phyloP scores from a whole-genome alignment of 2,113 vertebrate species.

The Paradoxurus hermaphroditus region DNA sequence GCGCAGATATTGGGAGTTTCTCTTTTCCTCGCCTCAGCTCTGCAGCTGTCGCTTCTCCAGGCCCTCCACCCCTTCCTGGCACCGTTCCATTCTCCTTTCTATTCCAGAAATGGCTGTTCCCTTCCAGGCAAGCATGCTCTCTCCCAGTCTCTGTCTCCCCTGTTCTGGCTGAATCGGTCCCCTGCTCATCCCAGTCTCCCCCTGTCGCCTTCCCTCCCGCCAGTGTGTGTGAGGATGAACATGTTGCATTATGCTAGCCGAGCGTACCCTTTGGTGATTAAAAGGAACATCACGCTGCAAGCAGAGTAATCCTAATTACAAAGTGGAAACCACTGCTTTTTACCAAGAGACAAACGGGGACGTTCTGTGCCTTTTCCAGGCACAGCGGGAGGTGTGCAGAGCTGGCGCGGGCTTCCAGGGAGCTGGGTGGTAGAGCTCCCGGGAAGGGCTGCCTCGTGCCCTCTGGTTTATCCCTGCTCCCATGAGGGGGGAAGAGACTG shows the following conservation, averaged over 20 bases:
- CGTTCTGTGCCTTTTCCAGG: not conserved
- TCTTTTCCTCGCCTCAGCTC: too few relatives aligned
- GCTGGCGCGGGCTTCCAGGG: not conserved
- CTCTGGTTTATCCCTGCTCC: not conserved
- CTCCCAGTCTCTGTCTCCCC: not conserved
- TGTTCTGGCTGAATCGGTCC: not conserved
- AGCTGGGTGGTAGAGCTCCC: not conserved
- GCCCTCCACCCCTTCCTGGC: too few relatives aligned
- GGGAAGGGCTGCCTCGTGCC: not conserved
- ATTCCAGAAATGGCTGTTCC: not conserved
- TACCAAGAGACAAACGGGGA: not conserved
- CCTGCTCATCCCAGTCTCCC: not conserved
- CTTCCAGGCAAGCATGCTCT: not conserved
- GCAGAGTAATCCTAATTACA: conserved; percentile 9
- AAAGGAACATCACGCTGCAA: not conserved
- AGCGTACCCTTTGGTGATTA: conserved; percentile 29
- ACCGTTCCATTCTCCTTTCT: not conserved
- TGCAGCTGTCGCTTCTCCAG: not conserved
- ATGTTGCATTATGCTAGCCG: not conserved
- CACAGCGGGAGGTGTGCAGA: not conserved
- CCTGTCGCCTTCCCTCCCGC: not conserved
- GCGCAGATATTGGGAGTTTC: not conserved
- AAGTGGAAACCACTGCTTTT: conserved; percentile 9
- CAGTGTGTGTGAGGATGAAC: not conserved
- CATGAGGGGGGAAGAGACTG: not conserved